Evolutionary conservation across 2,888 invertebrate species (phyloP).

Genomic region (Conops quadrifasciatus): DNA sequence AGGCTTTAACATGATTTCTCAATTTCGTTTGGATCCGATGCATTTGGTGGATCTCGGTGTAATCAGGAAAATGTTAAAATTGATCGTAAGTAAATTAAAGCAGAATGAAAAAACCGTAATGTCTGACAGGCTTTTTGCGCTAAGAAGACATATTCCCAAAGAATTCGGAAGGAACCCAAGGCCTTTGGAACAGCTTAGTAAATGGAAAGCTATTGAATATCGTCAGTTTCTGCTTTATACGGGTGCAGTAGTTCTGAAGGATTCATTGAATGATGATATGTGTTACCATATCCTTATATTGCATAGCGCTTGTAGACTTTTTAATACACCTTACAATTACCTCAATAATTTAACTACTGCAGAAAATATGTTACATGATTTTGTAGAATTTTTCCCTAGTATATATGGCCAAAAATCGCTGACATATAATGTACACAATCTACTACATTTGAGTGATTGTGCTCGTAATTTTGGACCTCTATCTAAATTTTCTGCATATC

Average conservation of each 20-base stretch:
- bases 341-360: background rate
- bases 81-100: background rate
- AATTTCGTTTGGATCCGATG: background rate
- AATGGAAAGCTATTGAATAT: background rate
- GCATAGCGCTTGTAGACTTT: background rate
- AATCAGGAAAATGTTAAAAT: background rate
- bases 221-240: background rate
- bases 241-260: background rate
- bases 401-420: background rate
- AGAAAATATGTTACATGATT: background rate
- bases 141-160: no score
- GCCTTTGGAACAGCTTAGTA: background rate
- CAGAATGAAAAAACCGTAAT: background rate
- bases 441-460: background rate
- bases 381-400: background rate
- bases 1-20: background rate
- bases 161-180: background rate
- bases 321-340: conserved; percentile 4
- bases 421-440: conserved; percentile 1
- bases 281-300: no score
- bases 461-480: background rate
- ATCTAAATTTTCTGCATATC: background rate
- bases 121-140: background rate
- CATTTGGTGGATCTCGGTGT: background rate
- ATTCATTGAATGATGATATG: background rate